Evolutionary conservation across 2,113 vertebrate species (phyloP).

Genomic region (Macrotus californicus): DNA sequence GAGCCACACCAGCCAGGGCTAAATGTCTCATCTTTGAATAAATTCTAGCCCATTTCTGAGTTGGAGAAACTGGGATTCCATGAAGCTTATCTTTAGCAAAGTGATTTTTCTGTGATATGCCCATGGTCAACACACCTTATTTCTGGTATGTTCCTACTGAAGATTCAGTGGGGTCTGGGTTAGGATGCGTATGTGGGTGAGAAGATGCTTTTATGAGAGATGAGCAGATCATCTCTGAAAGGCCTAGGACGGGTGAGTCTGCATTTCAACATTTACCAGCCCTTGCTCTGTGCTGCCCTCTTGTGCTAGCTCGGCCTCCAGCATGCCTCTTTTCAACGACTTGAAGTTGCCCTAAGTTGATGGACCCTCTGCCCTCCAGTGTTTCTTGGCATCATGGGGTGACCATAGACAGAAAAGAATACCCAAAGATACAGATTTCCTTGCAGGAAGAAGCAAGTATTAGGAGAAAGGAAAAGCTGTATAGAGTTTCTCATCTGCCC

Average conservation of each 20-base stretch:
- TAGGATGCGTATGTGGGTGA: background rate
- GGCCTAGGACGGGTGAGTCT: background rate
- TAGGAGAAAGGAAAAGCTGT: background rate
- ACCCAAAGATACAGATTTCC: background rate
- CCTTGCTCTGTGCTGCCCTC: slow-evolving; percentile 40
- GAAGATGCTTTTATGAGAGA: background rate
- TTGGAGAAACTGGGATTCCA: background rate
- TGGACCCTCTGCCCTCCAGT: background rate
- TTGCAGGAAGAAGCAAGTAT: background rate
- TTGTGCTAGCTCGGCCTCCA: background rate
- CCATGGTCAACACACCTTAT: background rate
- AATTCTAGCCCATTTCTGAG: background rate
- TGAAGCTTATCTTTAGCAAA: background rate
- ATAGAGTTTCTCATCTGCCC: background rate
- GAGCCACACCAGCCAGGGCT: background rate
- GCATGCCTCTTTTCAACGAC: background rate
- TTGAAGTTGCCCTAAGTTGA: background rate
- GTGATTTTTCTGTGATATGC: background rate
- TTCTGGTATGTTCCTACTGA: background rate
- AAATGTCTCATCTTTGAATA: background rate
- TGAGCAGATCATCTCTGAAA: background rate
- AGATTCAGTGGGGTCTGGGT: background rate
- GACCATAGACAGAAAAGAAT: background rate
- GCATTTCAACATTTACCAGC: background rate
- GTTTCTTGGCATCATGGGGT: background rate